phyloP scores from a whole-genome alignment of 2,797 vertebrate genomes.

The Heterohyrax brucei region DNA sequence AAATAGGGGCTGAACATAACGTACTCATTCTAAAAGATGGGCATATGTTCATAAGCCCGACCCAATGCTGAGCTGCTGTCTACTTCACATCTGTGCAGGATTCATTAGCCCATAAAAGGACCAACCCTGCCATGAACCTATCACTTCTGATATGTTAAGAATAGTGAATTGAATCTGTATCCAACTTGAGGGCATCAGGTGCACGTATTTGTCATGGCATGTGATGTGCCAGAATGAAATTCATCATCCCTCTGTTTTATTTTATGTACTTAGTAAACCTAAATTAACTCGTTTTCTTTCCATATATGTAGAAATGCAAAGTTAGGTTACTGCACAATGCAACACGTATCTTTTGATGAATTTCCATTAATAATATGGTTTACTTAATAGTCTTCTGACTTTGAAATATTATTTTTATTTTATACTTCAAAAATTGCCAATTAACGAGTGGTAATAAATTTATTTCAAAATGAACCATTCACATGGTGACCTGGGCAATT shows the following conservation, averaged over 20 bases:
- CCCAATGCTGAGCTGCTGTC: not conserved
- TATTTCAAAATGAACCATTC: not conserved
- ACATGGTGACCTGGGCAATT: not conserved
- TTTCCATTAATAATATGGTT: not conserved
- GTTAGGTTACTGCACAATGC: not conserved
- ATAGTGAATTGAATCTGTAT: not conserved
- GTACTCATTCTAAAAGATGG: not conserved
- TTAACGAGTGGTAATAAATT: not conserved
- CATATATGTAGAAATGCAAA: not conserved
- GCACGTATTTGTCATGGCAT: not conserved
- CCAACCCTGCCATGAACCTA: not conserved
- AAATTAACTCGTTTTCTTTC: too few relatives aligned
- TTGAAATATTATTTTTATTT: slow-evolving; percentile 4
- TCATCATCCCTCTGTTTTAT: not conserved
- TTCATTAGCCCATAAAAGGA: not conserved
- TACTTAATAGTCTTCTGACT: not conserved
- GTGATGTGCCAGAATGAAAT: not conserved
- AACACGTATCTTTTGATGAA: not conserved
- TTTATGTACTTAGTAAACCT: not conserved
- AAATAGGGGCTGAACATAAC: not conserved
- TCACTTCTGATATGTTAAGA: not conserved
- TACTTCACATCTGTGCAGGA: not conserved
- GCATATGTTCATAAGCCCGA: not conserved
- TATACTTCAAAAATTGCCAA: not conserved
- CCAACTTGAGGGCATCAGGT: not conserved